A percentile compares a stretch with the other conserved stretches of the same genome.
These are phyloP conservation scores for Phorcus lineatus DNA, from an alignment of 2,888 invertebrate species.

Conservation along the genomic window DNA sequence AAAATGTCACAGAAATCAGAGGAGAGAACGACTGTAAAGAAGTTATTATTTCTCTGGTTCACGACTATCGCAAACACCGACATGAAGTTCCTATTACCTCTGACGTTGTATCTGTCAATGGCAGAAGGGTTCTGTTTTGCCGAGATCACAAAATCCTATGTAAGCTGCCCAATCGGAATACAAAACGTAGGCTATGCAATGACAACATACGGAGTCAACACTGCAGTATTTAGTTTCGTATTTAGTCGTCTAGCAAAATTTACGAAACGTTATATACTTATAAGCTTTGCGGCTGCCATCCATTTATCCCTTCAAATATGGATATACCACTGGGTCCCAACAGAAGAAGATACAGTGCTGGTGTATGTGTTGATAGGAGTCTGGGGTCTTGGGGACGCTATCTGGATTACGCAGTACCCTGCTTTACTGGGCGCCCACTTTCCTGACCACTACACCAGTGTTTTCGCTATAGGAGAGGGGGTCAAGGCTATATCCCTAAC, in stretches of 20 bases:
- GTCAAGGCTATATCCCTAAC: not conserved
- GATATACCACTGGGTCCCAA: not conserved
- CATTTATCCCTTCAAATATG: not conserved
- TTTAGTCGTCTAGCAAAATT: not conserved
- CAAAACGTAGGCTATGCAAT: not conserved
- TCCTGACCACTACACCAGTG: not conserved
- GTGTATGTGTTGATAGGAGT: not conserved
- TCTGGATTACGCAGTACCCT: not conserved
- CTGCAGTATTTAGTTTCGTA: not conserved
- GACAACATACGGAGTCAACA: not conserved
- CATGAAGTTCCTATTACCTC: not conserved
- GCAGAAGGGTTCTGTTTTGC: not conserved
- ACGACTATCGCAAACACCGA: not conserved
- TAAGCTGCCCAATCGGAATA: not conserved
- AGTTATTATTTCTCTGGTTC: not conserved
- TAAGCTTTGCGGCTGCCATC: not conserved
- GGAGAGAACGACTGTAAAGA: not conserved
- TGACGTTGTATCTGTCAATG: not conserved
- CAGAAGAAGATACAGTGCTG: not conserved
- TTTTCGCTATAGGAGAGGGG: not conserved
- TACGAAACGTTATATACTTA: not conserved
- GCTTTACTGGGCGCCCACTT: not conserved
- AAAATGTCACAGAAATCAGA: not conserved
- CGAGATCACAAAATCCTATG: not conserved
- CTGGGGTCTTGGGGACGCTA: not conserved